Base-by-base conservation (phyloP, 2,797 vertebrate genomes). In the Amphiprion clarkii region DNA sequence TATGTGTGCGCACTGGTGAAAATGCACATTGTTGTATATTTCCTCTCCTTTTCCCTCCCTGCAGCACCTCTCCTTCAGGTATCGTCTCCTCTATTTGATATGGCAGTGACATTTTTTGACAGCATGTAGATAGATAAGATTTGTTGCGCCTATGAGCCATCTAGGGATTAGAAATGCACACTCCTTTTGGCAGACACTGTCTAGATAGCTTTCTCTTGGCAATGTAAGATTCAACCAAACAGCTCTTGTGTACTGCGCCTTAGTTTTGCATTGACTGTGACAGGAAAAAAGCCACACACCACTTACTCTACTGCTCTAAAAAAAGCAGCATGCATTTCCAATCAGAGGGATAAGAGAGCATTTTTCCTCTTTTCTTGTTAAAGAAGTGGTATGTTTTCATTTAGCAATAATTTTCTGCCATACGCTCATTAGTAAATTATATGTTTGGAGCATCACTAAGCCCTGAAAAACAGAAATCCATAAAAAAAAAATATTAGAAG, bases 51-150 rank as follows among this genome's bases (percentile, higher is more conserved):
- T 78, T 77, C 27, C 68, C 82, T 87, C 89, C 88, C 88, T 84
- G 51, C 89, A 91, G 86, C 91, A 89, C 87, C 89, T 89, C 87
- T 93, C 91, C 91, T 94, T 91, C 91, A 88, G 91, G 91, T 93
- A 92, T 90, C 87, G 72, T 90, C 92, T 89, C 56, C 86, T 89
- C 79, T 70, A 88, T 92, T 94, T 95, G 94, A 95, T 92, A 93
- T 86, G 92, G 91, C 85, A 71, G 88, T 95, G 94, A 94, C 93
- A 95, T 92, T 93, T 92, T 93, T 94, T 94, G 94, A 95, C 93
- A 95, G 93, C 89, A 93, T 95, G 93, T 94, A 94, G 94, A 94
- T 94, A 91, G 92, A 94, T 93, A 94, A 91, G 93, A 94, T 93
- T 92, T 89, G 91, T 91, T 89, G 89, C 83, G 79, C 89, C 93